Evolutionary conservation across 92 coral and sea anemone species (phyloP), one percentile per base, ranked within the genome.

Genomic region (Metridium senile): DNA sequence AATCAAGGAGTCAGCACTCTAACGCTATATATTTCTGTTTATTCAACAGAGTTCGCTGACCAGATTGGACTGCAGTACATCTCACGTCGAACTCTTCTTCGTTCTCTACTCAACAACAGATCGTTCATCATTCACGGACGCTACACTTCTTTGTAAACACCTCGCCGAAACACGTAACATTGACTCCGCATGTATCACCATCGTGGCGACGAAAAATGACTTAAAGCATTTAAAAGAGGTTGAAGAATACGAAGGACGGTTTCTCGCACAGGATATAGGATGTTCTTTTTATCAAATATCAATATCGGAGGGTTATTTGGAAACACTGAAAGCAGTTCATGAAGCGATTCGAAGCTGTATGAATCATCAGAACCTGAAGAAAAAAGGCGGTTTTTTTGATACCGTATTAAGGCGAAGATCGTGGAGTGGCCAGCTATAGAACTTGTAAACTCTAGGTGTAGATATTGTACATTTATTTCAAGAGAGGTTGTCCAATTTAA

Each of bases 51-150:
- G 85, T 69, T 86, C 97, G 18, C 70, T 83, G 31, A 94, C 91
- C 64, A 89, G 91, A 76, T 46, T 93, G 11, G 97, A 93, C 74
- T 47, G 75, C 39, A 61, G 84, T 18, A 93, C 92, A 0, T 68
- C 88, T 0, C 28, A 78, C 35, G 66, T 68, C 20, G 94, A 93
- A 43, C 63, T 93, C 10, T 93, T 89, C 77, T 86, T 93, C 76
- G 83, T 93, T 11, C 86, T 93, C 59, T 93, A 93, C 72, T 93
- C 97, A 3, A 80, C 92, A 35, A 93, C 89, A 9, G 97, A 93
- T 61, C 84, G 91, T 0, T 81, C 87, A 11, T 93, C 97, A 32
- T 90, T 93, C 33, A 88, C 85, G 32, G 89, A 89, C 31, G 97
- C 97, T 0, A 58, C 86, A 22, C 76, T 72, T 33, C 83, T 93